phyloP scores from a whole-genome alignment of 2,113 vertebrate genomes.

The Pedionomus torquatus region DNA sequence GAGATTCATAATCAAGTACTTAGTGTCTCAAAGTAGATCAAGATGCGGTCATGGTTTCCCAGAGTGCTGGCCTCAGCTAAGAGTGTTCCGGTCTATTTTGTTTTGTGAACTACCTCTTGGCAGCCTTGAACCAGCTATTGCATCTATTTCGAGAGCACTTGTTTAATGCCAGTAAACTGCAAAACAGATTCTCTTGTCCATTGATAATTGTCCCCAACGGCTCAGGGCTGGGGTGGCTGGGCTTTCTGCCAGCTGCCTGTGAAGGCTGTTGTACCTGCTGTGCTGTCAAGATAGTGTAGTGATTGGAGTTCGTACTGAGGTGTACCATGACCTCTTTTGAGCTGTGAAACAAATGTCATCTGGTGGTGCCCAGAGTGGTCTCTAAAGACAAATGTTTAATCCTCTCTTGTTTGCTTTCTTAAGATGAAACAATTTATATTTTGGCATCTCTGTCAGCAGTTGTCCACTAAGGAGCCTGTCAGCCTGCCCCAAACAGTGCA shows the following conservation, averaged over 20 bases:
- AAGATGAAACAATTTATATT: constrained; percentile 9
- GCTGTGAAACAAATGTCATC: background rate
- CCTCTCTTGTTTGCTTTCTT: background rate
- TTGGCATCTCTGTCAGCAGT: background rate
- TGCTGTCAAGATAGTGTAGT: background rate
- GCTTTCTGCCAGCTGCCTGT: background rate
- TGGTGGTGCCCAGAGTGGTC: background rate
- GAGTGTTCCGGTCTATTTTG: background rate
- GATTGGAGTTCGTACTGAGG: background rate
- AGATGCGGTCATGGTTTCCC: background rate
- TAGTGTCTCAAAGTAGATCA: background rate
- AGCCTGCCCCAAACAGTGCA: background rate
- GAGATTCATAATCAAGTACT: background rate
- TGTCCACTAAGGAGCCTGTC: background rate
- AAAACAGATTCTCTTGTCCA: background rate
- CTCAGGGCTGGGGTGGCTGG: background rate
- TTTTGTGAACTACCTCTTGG: background rate
- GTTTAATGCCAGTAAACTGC: background rate
- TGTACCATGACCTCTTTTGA: background rate
- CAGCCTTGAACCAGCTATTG: background rate
- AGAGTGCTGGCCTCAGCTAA: background rate
- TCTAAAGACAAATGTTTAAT: background rate
- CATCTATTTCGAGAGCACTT: background rate
- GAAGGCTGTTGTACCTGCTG: background rate
- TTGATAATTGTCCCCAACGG: background rate